Conservation (phyloP, 2,113 vertebrate genomes). For the Calidris pugnax region DNA sequence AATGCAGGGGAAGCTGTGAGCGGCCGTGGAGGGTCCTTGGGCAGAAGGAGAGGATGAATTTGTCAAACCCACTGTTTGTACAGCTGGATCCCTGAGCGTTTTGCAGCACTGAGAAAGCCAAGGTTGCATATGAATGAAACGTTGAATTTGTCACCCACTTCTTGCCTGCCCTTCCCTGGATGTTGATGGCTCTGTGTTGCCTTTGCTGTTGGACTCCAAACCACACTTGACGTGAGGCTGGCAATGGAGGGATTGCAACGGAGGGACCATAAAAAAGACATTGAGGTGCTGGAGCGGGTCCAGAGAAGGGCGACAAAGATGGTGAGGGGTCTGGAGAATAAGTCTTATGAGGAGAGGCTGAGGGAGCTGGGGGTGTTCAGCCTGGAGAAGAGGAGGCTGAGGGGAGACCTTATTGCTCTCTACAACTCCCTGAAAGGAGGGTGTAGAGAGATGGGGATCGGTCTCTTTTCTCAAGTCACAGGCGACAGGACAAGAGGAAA, state of each 20-base stretch:
- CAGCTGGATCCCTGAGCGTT: not conserved
- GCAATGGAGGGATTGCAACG: not conserved
- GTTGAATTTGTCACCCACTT: not conserved
- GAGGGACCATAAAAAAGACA: no score
- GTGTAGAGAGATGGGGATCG: no score
- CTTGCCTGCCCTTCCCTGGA: not conserved
- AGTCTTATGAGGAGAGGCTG: no score
- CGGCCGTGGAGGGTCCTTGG: not conserved
- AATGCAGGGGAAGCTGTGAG: not conserved
- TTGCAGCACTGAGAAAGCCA: not conserved
- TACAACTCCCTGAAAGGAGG: no score
- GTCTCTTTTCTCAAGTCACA: no score
- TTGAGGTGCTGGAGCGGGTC: no score
- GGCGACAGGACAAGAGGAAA: no score
- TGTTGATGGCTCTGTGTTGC: accelerated
- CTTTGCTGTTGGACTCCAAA: not conserved
- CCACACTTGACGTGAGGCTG: not conserved
- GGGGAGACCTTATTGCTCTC: no score
- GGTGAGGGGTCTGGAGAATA: no score
- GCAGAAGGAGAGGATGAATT: conserved; percentile 32
- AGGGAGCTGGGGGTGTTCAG: no score
- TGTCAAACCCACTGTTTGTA: conserved; percentile 25
- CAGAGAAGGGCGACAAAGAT: no score
- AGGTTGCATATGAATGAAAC: not conserved
- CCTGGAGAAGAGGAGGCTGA: no score